Evolutionary conservation across 2,797 vertebrate species (phyloP), one percentile per base, ranked within the genome.

Genomic region (Psittacula echo): DNA sequence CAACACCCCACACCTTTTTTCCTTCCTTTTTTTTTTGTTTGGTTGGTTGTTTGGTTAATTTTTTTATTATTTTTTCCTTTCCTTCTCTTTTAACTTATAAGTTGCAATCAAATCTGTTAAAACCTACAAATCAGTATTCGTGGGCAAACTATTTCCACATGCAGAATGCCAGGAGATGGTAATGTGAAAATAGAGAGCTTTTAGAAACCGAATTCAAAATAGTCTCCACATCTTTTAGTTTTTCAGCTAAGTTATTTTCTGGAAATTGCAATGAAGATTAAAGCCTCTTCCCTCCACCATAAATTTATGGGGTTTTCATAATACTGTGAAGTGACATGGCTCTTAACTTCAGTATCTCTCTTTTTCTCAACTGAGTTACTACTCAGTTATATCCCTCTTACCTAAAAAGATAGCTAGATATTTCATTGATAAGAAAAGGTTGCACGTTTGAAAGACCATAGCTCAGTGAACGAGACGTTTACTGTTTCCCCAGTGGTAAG

Each of bases 281-380:
- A 93, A 84, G 24, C 2, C 29, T 75, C 23, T 37, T 71, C 22
- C 18, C 29, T 41, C 17, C n/a, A 18, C 16, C 32, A 48, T 10
- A 56, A 68, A 50, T 82, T 37, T 29, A 68, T 53, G 32, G 5
- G 9, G 16, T 30, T 85, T 51, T 73, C 47, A 71, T 26, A 24
- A 37, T 9, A 66, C 14, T 0, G 0, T 0, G 1, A 66, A 76
- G 24, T 10, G n/a, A 20, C 23, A 44, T 3, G 34, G 18, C 13
- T 75, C 39, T 60, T 53, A 10, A 51, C 10, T 54, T 74, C 34
- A 56, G 29, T 16, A 83, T 56, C 27, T 84, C 12, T 4, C 11
- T 20, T 30, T 47, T 20, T 34, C 24, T 71, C 65, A 51, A 32
- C 3, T 0, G 5, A 80, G 8, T 50, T 65, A 39, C 4, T 54